Evolutionary conservation across 2,888 invertebrate genomes (phyloP).

Genomic region (Mimas tiliae): DNA sequence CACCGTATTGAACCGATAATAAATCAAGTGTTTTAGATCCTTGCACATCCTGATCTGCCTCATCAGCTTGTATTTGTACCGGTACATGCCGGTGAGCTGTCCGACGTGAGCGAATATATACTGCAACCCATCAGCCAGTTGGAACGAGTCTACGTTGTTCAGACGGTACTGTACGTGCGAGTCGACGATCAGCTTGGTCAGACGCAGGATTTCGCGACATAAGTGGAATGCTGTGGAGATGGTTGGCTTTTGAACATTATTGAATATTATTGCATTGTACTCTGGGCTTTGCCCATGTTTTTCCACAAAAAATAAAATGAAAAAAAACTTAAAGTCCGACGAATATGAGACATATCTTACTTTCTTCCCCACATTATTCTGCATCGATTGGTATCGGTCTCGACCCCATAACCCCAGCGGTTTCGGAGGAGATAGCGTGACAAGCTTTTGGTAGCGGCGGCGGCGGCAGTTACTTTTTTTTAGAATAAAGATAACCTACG

Average conservation of each 20-base stretch:
- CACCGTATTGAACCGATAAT: conserved; percentile 99
- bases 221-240: conserved; percentile 95
- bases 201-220: conserved; percentile 98
- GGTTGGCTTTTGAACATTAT: background rate
- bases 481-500: too few species aligned
- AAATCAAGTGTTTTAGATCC: conserved; percentile 99
- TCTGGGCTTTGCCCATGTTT: too few species aligned
- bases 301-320: too few species aligned
- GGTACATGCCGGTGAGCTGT: conserved; percentile 99
- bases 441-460: too few species aligned
- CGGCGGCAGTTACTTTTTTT: too few species aligned
- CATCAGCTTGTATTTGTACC: conserved; percentile 99
- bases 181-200: conserved; percentile 99
- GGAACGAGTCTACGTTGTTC: conserved; percentile 99
- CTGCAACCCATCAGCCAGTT: conserved; percentile 98
- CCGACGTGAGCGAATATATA: conserved; percentile 99
- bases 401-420: too few species aligned
- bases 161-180: conserved; percentile 99
- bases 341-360: too few species aligned
- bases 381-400: too few species aligned
- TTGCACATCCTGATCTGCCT: conserved; percentile 99
- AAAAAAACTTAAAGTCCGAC: too few species aligned
- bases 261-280: too few species aligned
- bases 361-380: too few species aligned
- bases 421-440: too few species aligned